Base-by-base conservation (phyloP, 2,888 invertebrate species). In the Drosophila birchii region DNA sequence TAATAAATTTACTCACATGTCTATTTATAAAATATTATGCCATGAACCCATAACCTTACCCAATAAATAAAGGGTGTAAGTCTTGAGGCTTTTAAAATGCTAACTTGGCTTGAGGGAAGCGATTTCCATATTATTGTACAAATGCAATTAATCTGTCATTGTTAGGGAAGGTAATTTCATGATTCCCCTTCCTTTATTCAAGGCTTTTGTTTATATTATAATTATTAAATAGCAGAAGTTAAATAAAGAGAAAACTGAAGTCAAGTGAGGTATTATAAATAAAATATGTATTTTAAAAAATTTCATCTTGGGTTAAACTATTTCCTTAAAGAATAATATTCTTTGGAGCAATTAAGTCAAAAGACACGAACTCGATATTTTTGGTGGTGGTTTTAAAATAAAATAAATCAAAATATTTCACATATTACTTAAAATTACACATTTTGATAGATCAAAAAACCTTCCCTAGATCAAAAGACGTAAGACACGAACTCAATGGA, bases 1-100 rank as follows among this genome's bases (percentile, higher is more conserved):
- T 67, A 75, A 85, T 85, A 87, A 87, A 85, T 85, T 81, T 69
- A 76, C 86, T 83, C 88, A 83, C 73, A 73, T 73, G 74, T 71
- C 71, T 85, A 84, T 88, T 88, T 81, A 78, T 85, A 85, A 73
- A 55, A 29, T 57, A 57, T 87, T 81, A 79, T 75, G 78, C 76
- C 71, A 75, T 69, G 64, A 61, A 74, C 71, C 54, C 69, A 32
- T 45, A 74, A 72, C 73, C 79, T 73, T 68, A 67, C 66, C 56
- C 78, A 64, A 63, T 49, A 57, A 54, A 74, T 70, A 70, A 78
- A 81, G 74, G 74, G 86, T 87, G 78, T 64, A 66, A 43, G 34
- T 39, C 36, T 63, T 66, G 64, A 61, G 39, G 47, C 41, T 9
- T 49, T 36, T 20, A 44, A 36, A 64, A 36, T 64, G 66, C 66